Evolutionary conservation across 2,888 invertebrate genomes (phyloP).

Genomic region (Anticlea derivata): DNA sequence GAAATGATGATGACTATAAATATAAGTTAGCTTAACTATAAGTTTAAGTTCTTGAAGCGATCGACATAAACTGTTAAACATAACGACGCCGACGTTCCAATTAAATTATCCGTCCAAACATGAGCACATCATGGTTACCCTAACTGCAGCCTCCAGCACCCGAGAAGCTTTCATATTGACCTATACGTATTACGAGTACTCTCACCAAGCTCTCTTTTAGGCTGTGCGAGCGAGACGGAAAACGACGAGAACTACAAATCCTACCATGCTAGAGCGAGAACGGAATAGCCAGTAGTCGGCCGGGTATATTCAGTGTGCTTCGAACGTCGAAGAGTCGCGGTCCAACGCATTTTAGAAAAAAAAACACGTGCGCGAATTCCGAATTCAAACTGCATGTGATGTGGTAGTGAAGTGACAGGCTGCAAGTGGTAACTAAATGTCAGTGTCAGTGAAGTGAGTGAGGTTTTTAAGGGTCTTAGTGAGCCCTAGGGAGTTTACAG

Average conservation of each 20-base stretch:
- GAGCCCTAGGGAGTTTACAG: slow-evolving; percentile 10
- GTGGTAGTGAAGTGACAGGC: slow-evolving; percentile 26
- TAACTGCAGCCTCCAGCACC: slow-evolving; percentile 81
- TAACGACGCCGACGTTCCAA: slow-evolving; percentile 21
- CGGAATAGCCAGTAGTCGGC: slow-evolving; percentile 55
- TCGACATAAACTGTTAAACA: slow-evolving; percentile 1
- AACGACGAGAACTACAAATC: slow-evolving; percentile 40
- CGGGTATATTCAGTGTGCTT: slow-evolving; percentile 72
- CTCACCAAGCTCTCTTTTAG: slow-evolving; percentile 71
- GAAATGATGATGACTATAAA: too few species aligned
- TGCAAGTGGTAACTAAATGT: slow-evolving; percentile 16
- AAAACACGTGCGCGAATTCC: slow-evolving; percentile 48
- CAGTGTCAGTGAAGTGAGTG: slow-evolving; percentile 24
- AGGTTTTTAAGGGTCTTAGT: neutral
- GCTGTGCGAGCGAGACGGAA: slow-evolving; percentile 58
- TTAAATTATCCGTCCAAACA: slow-evolving; percentile 30
- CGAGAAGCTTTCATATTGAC: slow-evolving; percentile 83
- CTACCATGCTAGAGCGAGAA: slow-evolving; percentile 52
- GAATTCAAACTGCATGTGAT: slow-evolving; percentile 33
- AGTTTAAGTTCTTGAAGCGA: neutral
- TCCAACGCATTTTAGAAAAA: slow-evolving; percentile 47
- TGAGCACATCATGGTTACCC: slow-evolving; percentile 54
- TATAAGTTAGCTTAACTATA: too few species aligned
- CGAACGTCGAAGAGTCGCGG: slow-evolving; percentile 64
- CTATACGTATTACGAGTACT: slow-evolving; percentile 81